Evolutionary conservation across 1,140 invertebrate species (phyloP), one percentile per base, ranked within the genome.

Genomic region (Trichonephila clavipes): DNA sequence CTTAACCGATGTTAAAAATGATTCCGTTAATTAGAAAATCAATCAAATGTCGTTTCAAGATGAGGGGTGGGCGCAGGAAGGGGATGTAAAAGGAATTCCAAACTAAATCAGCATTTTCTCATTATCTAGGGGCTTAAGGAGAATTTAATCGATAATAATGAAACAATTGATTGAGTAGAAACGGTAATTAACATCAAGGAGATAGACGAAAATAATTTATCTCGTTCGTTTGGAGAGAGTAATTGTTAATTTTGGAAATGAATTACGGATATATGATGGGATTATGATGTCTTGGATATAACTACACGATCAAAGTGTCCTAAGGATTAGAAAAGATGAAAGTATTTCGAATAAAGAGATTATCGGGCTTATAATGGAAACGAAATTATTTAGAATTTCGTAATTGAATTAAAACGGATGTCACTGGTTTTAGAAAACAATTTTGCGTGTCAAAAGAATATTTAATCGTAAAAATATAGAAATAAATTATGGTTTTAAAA

Each of bases 1-100:
- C 72, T 77, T 77, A 77, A 77, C 72, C 72, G 72, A 34, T 34
- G 72, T 77, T 77, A 77, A 77, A 77, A 77, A 77, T 77, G 72
- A 77, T 77, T 77, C 72, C 5, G 28, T 77, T 77, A 77, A 77
- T 77, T 77, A 77, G 72, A 77, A 77, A 77, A 77, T 77, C 72
- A 77, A 77, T 77, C 72, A 77, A 40, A 77, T 18, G 72, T 77
- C 72, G 16, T 21, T 64, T 21, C 62, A 18, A 21, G 62, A 64
- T 64, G 21, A 18, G 62, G 62, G 62, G 21, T 1, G 21, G 1
- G 21, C 0, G 3, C 4, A 64, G 21, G 62, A 64, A 64, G 21
- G 5, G 21, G 18, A 2, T 19, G 62, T 19, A 64, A 64, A 64
- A 19, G 72, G 28, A 34, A 34, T 40, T 34, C 34, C 72, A 77